Conservation (phyloP, 2,797 vertebrate species). For the Crenichthys baileyi region DNA sequence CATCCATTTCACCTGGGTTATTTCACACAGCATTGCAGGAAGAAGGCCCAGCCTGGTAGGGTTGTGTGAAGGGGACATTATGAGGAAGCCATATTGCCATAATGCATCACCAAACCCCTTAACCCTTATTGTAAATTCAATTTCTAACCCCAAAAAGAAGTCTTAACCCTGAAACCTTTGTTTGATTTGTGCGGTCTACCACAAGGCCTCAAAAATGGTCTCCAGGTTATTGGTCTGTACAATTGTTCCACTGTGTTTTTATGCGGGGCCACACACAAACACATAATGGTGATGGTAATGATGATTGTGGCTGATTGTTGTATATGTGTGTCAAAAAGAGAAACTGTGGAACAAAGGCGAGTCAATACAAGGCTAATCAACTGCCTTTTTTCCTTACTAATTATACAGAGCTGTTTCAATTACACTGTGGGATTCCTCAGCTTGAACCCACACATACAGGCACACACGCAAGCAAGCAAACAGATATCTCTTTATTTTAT, state of each 20-base stretch:
- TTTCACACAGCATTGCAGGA: not conserved
- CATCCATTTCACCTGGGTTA: not conserved
- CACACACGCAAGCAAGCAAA: constrained; percentile 8
- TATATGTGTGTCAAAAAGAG: constrained; percentile 26
- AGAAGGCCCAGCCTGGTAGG: not conserved
- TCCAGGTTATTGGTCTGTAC: not conserved
- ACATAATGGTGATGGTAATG: constrained; percentile 39
- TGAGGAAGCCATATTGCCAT: not conserved
- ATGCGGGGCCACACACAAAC: not conserved
- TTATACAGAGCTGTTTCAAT: constrained; percentile 59
- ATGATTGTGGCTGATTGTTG: constrained; percentile 26
- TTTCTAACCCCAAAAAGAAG: not conserved
- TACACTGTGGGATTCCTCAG: constrained; percentile 38
- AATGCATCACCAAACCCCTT: not conserved
- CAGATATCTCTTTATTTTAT: constrained; percentile 24
- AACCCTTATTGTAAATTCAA: not conserved
- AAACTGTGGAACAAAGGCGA: constrained; percentile 33
- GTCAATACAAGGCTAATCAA: constrained; percentile 65
- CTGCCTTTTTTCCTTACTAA: constrained; percentile 57
- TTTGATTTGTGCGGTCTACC: not conserved
- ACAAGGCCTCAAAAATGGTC: not conserved
- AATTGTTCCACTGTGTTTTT: not conserved
- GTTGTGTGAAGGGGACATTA: not conserved
- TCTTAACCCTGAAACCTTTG: not conserved
- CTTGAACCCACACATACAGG: constrained; percentile 5